Evolutionary conservation across 1,140 invertebrate species (phyloP), one percentile per base, ranked within the genome.

Genomic region (Hormaphis cornu): DNA sequence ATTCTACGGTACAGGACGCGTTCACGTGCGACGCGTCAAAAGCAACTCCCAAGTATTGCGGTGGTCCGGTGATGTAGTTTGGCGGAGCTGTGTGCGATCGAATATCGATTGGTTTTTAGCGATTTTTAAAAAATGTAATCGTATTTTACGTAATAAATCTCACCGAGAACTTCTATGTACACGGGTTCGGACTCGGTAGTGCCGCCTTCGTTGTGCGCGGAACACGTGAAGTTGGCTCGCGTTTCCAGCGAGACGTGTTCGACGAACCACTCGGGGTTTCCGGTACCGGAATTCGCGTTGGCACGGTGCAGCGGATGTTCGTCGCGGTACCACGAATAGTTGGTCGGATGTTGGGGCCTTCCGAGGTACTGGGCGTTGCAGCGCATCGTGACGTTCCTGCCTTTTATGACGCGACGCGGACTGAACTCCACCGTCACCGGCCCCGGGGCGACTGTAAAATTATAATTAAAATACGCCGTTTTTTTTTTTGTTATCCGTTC

Each of bases 1-100:
- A 95, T 76, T 95, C 91, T 22, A 95, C 89, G 72, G 89, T 85
- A 77, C 92, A 95, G 7, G 87, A 88, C 10, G 94, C 82, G 59
- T 84, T 89, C 46, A 93, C 87, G 40, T 73, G 46, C 50, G 83
- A 81, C 12, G 84, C 83, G 74, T 86, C 88, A 77, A 86, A 87
- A 10, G 89, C 81, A 24, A 84, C 88, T n/a, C 89, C 91, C 71
- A 84, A 85, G 79, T 89, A 90, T 1, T 86, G 87, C n/a, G 84
- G 85, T 69, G 93, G 83, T 42, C 88, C 85, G 73, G 87, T 86
- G 71, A 94, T 93, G 77, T 94, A 92, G 54, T 87, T 84, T 20
- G 91, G 92, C 12, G 89, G 87, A 44, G 90, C 91, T 88, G 80
- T 48, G 42, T 82, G 75, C 63, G 69, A 75, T 72, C 74, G 16